These are phyloP conservation scores for Cantharis rufa DNA, from an alignment of 2,888 invertebrate genomes.

Conservation along the genomic window DNA sequence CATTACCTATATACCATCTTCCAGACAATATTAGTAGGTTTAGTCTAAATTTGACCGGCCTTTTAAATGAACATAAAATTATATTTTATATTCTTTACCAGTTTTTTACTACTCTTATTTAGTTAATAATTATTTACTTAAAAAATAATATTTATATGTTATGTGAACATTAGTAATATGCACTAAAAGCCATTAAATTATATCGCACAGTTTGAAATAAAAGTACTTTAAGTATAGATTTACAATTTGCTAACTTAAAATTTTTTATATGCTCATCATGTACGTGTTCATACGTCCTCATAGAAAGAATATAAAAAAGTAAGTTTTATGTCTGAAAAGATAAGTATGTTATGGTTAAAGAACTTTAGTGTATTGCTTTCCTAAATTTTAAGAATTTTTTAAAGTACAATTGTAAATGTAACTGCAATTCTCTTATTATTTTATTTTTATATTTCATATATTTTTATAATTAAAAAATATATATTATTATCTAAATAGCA, in stretches of 20 bases:
- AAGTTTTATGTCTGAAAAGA: background rate
- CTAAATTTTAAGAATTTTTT: background rate
- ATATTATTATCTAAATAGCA: no score
- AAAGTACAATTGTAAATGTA: background rate
- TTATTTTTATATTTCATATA: background rate
- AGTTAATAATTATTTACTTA: no score
- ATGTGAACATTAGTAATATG: no score
- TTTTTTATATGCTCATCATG: background rate
- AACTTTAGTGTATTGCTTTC: background rate
- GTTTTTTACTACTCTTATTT: no score
- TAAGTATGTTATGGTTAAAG: background rate
- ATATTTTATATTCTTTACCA: no score
- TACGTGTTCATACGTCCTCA: background rate
- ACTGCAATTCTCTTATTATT: background rate
- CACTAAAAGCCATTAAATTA: background rate
- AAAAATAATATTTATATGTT: background rate
- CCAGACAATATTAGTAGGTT: no score
- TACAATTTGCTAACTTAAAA: background rate
- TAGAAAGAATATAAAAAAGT: background rate
- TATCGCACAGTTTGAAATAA: background rate
- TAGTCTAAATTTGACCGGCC: no score
- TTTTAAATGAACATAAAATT: no score
- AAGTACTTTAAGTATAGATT: background rate
- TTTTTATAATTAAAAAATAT: no score
- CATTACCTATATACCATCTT: no score